Evolutionary conservation across 2,797 vertebrate species (phyloP), one percentile per base, ranked within the genome.

Genomic region (Coregonus ussuriensis): DNA sequence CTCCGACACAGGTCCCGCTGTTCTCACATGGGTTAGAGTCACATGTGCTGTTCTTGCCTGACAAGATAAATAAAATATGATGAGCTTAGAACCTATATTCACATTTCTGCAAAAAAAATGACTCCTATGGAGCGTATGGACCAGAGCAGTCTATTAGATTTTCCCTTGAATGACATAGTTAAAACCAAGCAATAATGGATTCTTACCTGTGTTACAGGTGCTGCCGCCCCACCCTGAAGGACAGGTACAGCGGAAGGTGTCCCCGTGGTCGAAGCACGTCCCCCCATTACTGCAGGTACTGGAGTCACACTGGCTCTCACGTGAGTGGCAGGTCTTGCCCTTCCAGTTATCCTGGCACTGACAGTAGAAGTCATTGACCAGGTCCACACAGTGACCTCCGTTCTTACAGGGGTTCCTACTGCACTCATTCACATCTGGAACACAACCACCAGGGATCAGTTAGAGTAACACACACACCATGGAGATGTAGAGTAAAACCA

Each of bases 301-400:
- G 2, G 95, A 90, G 76, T 99, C 98, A 1, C 98, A 99, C 79
- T 99, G 98, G 90, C 93, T 97, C 88, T 98, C 97, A 98, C 97
- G 94, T 3, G 96, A 99, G 86, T 96, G 96, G 88, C 98, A 99
- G 47, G 95, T 98, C 91, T 99, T 99, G 74, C 98, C 98, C 88
- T 99, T 99, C 98, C 98, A 99, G 86, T 92, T 95, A 75, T 96
- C 95, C 0, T 93, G 92, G 31, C 97, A 99, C 51, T 93, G 93
- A 74, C 98, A 99, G 91, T 95, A 95, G 92, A 98, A 99, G 89
- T 98, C 97, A 0, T 97, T 97, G 70, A 96, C 89, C 82, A 96
- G 91, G 86, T 99, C 96, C 4, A 95, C 91, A 82, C 98, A 99
- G 16, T 77, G 91, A 41, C 96, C 98, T 53, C 93, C 95, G 0